Evolutionary conservation across 2,888 invertebrate genomes (phyloP), one percentile per base, ranked within the genome.

Genomic region (Eubasilissa splendida): DNA sequence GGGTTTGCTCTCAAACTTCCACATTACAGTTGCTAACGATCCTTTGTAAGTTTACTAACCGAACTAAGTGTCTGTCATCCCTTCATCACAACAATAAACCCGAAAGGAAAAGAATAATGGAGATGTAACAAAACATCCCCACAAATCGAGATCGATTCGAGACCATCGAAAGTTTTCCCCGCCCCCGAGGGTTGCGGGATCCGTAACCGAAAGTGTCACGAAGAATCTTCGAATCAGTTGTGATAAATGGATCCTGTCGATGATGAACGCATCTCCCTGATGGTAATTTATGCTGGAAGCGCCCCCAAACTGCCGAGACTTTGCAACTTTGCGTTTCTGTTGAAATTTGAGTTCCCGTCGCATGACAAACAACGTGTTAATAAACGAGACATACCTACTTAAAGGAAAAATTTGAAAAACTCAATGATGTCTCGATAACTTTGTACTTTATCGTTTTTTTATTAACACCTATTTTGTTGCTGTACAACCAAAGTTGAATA

Each of bases 51-150:
- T 50, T 68, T 33, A 33, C 66, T 42, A 68, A 68, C 66, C 10
- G 11, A 68, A 68, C 66, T 68, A 52, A 42, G 52, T 50, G 66
- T 68, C 66, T 68, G 66, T 68, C 66, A 68, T 50, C 42, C 66
- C 66, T 68, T 68, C 66, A 68, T 68, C 66, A 68, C 33, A 68
- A 68, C 66, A 50, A 68, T 68, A 68, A 68, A 68, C 66, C 66
- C 66, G 14, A 68, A 68, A 68, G 9, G 52, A 14, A 33, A 63
- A 63, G 66, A 68, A 14, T 68, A 50, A 50, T 68, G 50, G 66
- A 12, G 52, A 68, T 42, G 14, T 50, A 68, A 68, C 66, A 63
- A 63, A 33, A 63, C 63, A 63, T 63, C 42, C 33, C 63, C 11
- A 63, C 42, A 12, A 63, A 33, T 63, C 33, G 63, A 33, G 42